phyloP scores from a whole-genome alignment of 2,888 invertebrate genomes.

The Melieria crassipennis region DNA sequence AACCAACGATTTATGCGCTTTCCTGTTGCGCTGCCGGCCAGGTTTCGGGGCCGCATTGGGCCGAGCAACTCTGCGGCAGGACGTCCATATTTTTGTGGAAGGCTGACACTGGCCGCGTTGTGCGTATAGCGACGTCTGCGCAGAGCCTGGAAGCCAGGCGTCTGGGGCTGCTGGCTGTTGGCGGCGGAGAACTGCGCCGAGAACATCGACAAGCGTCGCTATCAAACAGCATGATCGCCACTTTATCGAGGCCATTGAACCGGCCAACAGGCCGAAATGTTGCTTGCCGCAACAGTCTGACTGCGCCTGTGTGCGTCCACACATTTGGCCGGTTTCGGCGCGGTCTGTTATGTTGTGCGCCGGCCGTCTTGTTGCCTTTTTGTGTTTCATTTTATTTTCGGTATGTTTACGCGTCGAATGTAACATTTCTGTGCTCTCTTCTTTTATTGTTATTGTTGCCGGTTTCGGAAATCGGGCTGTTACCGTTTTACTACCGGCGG shows the following conservation, averaged over 20 bases:
- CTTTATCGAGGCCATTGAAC: slow-evolving; percentile 31
- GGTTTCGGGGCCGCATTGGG: too few relatives aligned
- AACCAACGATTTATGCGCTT: too few relatives aligned
- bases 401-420: slow-evolving; percentile 1
- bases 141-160: background rate
- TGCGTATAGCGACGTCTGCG: background rate
- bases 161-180: background rate
- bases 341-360: background rate
- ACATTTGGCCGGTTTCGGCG: slow-evolving; percentile 1
- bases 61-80: too few relatives aligned
- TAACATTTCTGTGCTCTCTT: background rate
- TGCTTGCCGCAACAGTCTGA: too few relatives aligned
- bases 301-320: too few relatives aligned
- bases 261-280: too few relatives aligned
- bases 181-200: background rate
- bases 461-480: slow-evolving; percentile 12
- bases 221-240: slow-evolving; percentile 33
- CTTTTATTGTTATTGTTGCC: slow-evolving; percentile 7
- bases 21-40: too few relatives aligned
- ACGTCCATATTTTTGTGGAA: too few relatives aligned
- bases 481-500: slow-evolving; percentile 15
- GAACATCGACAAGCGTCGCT: background rate
- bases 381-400: slow-evolving; percentile 14
- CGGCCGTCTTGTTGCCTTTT: background rate
- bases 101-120: background rate